These are phyloP conservation scores for Crypturellus undulatus DNA, from an alignment of 2,113 vertebrate species.

Conservation along the genomic window DNA sequence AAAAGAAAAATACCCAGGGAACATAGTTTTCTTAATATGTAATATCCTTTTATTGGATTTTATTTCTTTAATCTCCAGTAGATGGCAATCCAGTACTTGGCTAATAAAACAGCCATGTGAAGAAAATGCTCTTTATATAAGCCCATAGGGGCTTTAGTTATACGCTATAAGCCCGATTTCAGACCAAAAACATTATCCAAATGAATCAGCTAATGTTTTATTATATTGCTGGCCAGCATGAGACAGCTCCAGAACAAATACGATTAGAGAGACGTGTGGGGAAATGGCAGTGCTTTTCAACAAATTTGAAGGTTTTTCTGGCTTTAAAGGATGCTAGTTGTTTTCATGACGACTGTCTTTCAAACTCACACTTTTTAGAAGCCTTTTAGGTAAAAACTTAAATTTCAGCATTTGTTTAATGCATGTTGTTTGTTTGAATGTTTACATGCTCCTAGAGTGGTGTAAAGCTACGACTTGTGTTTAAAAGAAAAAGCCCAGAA, in stretches of 20 bases:
- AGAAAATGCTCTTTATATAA: background rate
- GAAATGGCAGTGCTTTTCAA: background rate
- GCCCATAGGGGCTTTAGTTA: background rate
- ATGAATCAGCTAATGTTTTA: background rate
- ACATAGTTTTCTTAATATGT: background rate
- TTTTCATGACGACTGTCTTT: background rate
- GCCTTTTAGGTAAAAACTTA: background rate
- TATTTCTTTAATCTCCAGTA: conserved; percentile 57
- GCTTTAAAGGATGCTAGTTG: background rate
- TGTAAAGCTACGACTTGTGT: background rate
- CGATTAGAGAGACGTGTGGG: background rate
- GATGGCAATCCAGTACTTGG: conserved; percentile 67
- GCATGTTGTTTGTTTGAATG: background rate
- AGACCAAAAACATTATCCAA: background rate
- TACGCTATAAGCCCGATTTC: background rate
- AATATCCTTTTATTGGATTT: background rate
- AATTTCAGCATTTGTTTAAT: background rate
- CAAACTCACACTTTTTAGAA: background rate
- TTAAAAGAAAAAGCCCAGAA: background rate
- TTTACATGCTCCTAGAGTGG: background rate
- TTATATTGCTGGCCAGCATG: background rate
- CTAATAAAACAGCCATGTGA: background rate
- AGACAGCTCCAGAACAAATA: background rate
- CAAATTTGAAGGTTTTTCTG: background rate
- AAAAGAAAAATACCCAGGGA: background rate